Evolutionary conservation across 2,113 vertebrate genomes (phyloP), one percentile per base, ranked within the genome.

Genomic region (Hystrix cristata): DNA sequence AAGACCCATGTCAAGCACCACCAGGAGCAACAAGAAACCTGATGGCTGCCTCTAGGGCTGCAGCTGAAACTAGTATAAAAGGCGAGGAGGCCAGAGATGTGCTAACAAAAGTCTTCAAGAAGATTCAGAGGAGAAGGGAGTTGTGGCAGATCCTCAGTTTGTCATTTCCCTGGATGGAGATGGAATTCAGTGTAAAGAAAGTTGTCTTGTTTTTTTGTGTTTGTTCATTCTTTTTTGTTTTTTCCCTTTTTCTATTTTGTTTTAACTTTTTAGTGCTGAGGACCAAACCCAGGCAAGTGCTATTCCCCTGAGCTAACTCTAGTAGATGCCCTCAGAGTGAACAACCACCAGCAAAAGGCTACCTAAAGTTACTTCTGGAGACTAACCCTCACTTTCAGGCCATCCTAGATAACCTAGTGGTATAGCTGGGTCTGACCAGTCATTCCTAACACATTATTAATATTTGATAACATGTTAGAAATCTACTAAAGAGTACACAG

Each of bases 381-480:
- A 29, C 14, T 13, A 71, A 13, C 27, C n/a, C 51, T 81, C 16
- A 69, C 62, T 81, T 79, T 90, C 14, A 67, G 23, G 16, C 48
- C 23, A 15, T 80, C 48, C 76, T 55, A 46, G 51, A 25, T 69
- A 82, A 55, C 27, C 53, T 80, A 81, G 38, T 51, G 55, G 31
- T 84, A 53, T 16, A 51, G 14, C 67, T 71, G 57, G 31, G 12
- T 87, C 19, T 87, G 13, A 55, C 31, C 48, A 87, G n/a, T 15
- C 34, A 69, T 8, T 23, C 55, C 51, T 62, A 62, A 72, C 69
- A 48, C 19, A 34, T 82, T 43, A 55, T 38, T 82, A 99, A 99
- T 99, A 6, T 99, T 99, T 76, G 99, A 99, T 97, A 99, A 99
- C 97, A 99, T 99, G 99, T 98, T 99, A 94, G 99, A 99, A 98